Percentiles rank a stretch among this genome's conserved stretches.
phyloP scores from a whole-genome alignment of 2,797 vertebrate species.

The Acrossocheilus wenchowensis region DNA sequence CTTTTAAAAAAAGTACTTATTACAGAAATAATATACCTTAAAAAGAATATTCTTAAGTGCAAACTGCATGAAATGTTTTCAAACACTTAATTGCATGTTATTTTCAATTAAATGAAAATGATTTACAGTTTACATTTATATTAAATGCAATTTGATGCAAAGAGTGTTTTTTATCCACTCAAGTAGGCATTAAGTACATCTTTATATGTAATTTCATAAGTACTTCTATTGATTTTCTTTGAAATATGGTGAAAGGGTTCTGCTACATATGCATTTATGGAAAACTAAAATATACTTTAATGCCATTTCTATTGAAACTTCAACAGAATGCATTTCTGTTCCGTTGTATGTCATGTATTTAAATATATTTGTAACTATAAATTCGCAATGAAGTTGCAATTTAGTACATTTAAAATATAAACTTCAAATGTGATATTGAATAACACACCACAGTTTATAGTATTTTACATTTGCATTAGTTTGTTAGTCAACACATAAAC shows the following conservation, averaged over 20 bases:
- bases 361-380: not conserved
- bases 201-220: not conserved
- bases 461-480: conserved; percentile 3
- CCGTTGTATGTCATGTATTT: not conserved
- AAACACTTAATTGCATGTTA: not conserved
- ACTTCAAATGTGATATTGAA: not conserved
- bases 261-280: not conserved
- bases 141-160: not conserved
- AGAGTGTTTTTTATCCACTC: not conserved
- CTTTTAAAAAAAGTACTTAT: not conserved
- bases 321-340: not conserved
- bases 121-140: not conserved
- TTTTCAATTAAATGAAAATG: not conserved
- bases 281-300: not conserved
- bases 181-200: not conserved
- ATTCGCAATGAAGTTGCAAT: not conserved
- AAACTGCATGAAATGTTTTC: not conserved
- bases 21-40: not conserved
- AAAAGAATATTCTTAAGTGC: not conserved
- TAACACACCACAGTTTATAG: not conserved
- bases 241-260: not conserved
- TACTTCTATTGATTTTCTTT: not conserved
- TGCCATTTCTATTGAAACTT: not conserved
- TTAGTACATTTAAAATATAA: not conserved
- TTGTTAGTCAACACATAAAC: not conserved